A percentile compares a stretch with the other conserved stretches of the same genome.
Conservation (phyloP, 2,113 vertebrate species). For the Syrmaticus mikado region DNA sequence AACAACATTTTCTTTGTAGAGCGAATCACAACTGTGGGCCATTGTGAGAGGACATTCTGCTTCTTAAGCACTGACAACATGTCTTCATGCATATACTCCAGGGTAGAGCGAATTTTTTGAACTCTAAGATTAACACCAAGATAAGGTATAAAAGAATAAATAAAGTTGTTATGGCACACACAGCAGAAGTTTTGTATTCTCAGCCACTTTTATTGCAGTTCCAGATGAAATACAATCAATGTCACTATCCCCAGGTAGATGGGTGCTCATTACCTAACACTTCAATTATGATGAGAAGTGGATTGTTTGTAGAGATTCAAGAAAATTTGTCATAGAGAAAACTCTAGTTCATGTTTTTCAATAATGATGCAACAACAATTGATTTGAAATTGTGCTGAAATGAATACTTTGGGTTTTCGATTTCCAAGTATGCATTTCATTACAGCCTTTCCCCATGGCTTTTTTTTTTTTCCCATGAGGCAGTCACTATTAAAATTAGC, state of each 20-base stretch:
- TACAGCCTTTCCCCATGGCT: not conserved
- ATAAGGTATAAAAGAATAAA: not conserved
- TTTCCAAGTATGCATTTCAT: not conserved
- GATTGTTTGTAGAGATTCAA: not conserved
- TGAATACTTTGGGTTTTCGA: not conserved
- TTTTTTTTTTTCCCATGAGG: not conserved
- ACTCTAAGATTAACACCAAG: not conserved
- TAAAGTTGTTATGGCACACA: not conserved
- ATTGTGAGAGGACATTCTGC: not conserved
- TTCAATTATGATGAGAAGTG: not conserved
- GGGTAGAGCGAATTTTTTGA: not conserved
- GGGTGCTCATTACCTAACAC: not conserved
- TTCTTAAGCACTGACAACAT: not conserved
- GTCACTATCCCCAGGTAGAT: not conserved
- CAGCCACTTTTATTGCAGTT: not conserved
- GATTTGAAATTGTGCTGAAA: not conserved
- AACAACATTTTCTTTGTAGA: not conserved
- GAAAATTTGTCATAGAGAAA: not conserved
- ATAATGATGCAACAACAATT: not conserved
- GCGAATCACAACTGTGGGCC: not conserved
- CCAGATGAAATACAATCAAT: not conserved
- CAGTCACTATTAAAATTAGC: not conserved
- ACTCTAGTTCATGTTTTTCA: not conserved
- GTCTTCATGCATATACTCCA: not conserved
- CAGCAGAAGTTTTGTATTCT: fast-evolving